Base-by-base conservation (phyloP, 2,888 invertebrate species). In the Augochlorella aurata region DNA sequence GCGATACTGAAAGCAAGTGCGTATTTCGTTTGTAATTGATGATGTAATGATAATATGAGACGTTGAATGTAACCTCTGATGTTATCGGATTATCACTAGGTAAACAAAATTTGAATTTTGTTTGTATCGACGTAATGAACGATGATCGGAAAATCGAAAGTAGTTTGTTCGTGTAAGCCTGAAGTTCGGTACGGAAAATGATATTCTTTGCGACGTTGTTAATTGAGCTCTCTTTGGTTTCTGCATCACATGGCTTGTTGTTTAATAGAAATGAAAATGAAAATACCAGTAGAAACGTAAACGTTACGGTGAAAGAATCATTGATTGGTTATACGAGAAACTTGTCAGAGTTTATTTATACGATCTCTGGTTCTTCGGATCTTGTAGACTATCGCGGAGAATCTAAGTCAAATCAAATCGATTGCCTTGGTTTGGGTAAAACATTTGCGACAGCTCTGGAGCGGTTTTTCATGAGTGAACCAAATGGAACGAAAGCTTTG, bases 361-460 rank as follows among this genome's bases (percentile, higher is more conserved):
- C 81, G 0, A 24, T 54, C 10, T n/a, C 52, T 0, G 63, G 65
- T 50, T 49, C 67, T 0, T 21, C 67, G 16, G 16, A 1, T 45
- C 44, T 14, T 3, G 8, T 7, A 8, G 54, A 63, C n/a, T 4
- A 16, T 29, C 9, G 9, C 10, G 0, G 1, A 8, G 16, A 18
- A 44, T 12, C 50, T 18, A n/a, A 67, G 12, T 38, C 72, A 2
- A 29, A 47, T 29, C 75, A 83, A 49, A 84, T 95, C 52, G 95
- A 95, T 84, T 95, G 95, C 81, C 94, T 95, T 77, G 95, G 95
- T 0, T 85, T 95, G 61, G 95, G 95, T 0, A 54, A 69, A 8
- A 89, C 93, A 0, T 69, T 95, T 1, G 91, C 94, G 0, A 83
- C 86, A 0, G 88, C 92, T 65, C 82, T 95, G n/a, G 91, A 93